These are phyloP conservation scores for Gallinago nigripennis DNA, from an alignment of 2,797 vertebrate species.

Conservation along the genomic window DNA sequence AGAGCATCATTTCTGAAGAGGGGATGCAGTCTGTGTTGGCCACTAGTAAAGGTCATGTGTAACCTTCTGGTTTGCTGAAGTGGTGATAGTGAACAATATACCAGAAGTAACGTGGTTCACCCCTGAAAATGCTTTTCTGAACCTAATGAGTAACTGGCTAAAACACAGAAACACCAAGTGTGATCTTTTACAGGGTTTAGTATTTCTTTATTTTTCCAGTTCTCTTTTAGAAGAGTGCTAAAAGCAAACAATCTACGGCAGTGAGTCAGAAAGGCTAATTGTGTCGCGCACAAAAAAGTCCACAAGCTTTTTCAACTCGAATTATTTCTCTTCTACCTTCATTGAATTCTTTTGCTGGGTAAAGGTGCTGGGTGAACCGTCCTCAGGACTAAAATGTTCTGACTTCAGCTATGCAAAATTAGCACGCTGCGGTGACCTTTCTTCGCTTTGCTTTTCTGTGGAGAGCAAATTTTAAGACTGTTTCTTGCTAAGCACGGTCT, in stretches of 20 bases:
- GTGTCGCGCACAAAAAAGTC: background rate
- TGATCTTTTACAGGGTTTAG: background rate
- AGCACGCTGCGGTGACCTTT: background rate
- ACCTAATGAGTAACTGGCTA: background rate
- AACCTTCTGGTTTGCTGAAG: background rate
- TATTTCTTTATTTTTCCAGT: constrained; percentile 8
- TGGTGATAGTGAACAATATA: background rate
- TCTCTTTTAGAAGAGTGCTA: background rate
- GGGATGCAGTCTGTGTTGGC: background rate
- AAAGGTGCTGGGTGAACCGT: background rate
- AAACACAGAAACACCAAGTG: background rate
- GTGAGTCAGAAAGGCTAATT: background rate
- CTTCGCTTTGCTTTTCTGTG: background rate
- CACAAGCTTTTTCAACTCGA: background rate
- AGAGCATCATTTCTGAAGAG: background rate
- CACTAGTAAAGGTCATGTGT: background rate
- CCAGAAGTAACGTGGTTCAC: background rate
- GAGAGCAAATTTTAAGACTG: background rate
- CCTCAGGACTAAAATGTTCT: background rate
- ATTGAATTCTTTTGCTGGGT: background rate
- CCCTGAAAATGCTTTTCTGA: background rate
- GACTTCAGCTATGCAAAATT: background rate
- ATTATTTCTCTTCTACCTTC: background rate
- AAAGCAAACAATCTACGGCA: background rate
- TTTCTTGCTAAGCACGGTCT: background rate